Percentiles rank a stretch among this genome's conserved stretches.
phyloP scores from a whole-genome alignment of 1,140 invertebrate genomes.

The Aphaenogaster ashmeadi region DNA sequence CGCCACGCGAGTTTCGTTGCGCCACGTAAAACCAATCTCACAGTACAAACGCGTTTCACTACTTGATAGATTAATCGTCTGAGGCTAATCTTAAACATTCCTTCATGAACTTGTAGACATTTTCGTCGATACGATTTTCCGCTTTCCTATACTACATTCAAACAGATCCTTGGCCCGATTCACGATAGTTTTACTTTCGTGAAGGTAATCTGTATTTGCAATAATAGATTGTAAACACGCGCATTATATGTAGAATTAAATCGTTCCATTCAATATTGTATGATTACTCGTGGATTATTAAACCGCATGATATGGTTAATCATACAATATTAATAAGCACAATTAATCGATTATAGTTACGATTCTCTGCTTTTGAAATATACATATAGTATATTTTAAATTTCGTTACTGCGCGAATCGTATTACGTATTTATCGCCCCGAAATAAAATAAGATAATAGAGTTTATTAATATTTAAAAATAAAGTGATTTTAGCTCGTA shows the following conservation, averaged over 20 bases:
- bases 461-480: not conserved
- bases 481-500: not conserved
- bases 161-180: not conserved
- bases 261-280: constrained; percentile 27
- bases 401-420: not conserved
- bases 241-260: constrained; percentile 25
- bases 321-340: constrained; percentile 32
- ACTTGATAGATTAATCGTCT: constrained; percentile 9
- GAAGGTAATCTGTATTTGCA: constrained; percentile 38
- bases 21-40: constrained; percentile 5
- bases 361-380: constrained; percentile 22
- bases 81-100: not conserved
- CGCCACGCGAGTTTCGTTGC: not conserved
- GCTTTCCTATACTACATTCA: not conserved
- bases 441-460: constrained; percentile 29
- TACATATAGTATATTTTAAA: not conserved
- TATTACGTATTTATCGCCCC: not conserved
- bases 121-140: not conserved
- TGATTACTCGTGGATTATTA: constrained; percentile 40
- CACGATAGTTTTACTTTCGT: not conserved
- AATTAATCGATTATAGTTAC: constrained; percentile 29
- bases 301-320: constrained; percentile 45
- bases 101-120: not conserved
- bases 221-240: not conserved
- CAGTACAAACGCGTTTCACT: not conserved